Conservation (phyloP, 2,797 vertebrate species). For the Coranthus polyacanthus region DNA sequence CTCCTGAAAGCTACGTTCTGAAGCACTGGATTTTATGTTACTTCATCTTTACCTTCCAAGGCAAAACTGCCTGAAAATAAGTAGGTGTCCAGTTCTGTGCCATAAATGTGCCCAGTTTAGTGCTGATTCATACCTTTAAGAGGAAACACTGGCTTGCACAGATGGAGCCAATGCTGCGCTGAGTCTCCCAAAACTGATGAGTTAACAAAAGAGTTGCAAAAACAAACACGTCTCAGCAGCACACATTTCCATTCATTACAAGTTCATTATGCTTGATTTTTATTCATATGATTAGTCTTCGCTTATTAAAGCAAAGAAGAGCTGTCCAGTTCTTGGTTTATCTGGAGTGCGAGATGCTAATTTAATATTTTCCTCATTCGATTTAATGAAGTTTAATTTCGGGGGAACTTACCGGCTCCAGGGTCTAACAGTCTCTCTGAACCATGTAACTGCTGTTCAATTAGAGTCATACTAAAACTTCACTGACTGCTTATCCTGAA, state of each 20-base stretch:
- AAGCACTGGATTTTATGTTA: conserved; percentile 1
- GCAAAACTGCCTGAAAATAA: neutral
- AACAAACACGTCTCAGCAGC: conserved; percentile 7
- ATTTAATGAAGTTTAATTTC: neutral
- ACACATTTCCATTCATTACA: conserved; percentile 20
- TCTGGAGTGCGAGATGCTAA: neutral
- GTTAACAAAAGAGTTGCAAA: conserved; percentile 24
- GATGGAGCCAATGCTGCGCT: conserved; percentile 37
- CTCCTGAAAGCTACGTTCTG: conserved; percentile 1
- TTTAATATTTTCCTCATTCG: neutral
- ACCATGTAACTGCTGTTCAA: too few species aligned
- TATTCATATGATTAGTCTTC: neutral
- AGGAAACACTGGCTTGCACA: conserved; percentile 29
- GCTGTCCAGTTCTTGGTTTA: neutral
- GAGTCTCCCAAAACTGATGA: conserved; percentile 46
- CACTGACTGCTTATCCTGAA: neutral
- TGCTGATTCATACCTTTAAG: conserved; percentile 41
- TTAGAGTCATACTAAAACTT: neutral
- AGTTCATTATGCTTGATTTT: neutral
- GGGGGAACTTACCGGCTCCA: too few species aligned
- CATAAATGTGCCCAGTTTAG: conserved; percentile 11
- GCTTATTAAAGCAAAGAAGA: neutral
- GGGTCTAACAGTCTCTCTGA: too few species aligned
- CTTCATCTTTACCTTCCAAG: neutral
- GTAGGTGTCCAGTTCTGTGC: neutral